Conservation (phyloP, 2,797 vertebrate genomes). For the Heteromormyrus szaboi region DNA sequence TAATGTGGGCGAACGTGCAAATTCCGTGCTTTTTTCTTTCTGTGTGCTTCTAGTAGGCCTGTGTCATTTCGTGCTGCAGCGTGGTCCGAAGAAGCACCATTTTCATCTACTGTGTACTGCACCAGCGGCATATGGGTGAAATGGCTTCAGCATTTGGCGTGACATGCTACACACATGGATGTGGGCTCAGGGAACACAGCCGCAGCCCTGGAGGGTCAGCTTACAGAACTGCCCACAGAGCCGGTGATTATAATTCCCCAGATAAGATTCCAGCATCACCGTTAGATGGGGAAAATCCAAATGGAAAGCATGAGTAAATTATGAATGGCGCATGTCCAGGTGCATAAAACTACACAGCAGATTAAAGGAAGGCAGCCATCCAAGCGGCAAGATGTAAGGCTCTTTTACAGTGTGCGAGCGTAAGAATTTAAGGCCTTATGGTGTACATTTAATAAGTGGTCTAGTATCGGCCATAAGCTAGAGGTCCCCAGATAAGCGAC, state of each 20-base stretch:
- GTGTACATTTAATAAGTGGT: not conserved
- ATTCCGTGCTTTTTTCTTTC: not conserved
- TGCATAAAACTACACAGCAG: conserved; percentile 18
- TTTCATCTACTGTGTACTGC: not conserved
- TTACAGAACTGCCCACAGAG: not conserved
- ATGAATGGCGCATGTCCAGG: conserved; percentile 50
- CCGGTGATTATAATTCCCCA: not conserved
- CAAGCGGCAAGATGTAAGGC: not conserved
- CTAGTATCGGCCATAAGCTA: not conserved
- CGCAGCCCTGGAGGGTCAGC: not conserved
- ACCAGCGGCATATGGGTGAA: not conserved
- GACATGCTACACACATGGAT: not conserved
- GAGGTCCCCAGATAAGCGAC: not conserved
- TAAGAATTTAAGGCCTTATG: conserved; percentile 33
- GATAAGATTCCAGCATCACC: conserved; percentile 41
- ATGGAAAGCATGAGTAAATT: conserved; percentile 56
- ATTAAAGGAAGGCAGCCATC: conserved; percentile 26
- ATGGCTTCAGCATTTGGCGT: not conserved
- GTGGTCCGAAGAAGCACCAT: not conserved
- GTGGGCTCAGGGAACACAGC: not conserved
- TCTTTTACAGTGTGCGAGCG: not conserved
- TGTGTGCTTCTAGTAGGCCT: not conserved
- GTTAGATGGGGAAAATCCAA: conserved; percentile 31
- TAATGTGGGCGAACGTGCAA: too few relatives aligned
- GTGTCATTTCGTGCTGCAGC: not conserved